Base-by-base conservation (phyloP, 2,888 invertebrate genomes). In the Amblyjoppa fuscipennis region DNA sequence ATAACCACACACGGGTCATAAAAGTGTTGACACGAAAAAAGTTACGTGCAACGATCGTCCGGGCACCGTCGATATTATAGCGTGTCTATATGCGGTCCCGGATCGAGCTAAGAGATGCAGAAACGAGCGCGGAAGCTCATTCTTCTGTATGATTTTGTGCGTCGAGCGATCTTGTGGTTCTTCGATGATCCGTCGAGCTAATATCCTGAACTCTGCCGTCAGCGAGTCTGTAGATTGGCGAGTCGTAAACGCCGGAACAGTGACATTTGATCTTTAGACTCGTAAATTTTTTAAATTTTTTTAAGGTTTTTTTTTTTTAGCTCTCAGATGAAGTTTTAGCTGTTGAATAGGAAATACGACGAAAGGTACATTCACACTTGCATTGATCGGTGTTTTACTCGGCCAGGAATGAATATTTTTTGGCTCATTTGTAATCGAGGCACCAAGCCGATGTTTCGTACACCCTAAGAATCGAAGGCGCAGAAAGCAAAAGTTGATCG, bases 21-120 rank as follows among this genome's bases (percentile, higher is more conserved):
- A 91, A 91, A 91, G 88, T 91, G 90, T 91, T 91, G 91, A 91
- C 91, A 89, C 86, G 85, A 81, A 81, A 49, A 89, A 90, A 90
- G 87, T 89, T 90, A 86, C 87, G 87, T 25, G 75, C 86, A 87
- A 89, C 87, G 78, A 81, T 79, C 59, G 34, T 64, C 25, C 71
- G 53, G 81, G 70, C 5, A 20, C 49, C 71, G 68, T 69, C 76
- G 78, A 86, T 84, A 85, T 69, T 59, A 25, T 59, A 28, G 3
- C 5, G 28, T 28, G 83, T 49, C 20, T 66, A 41, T 31, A 9
- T 20, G 4, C 28, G 56, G 28, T 38, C 25, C 28, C 16, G 49
- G 38, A 45, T 16, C 31, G n/a, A 11, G 51, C 16, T 34, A 7
- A 34, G 66, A 73, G 9, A 38, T 64, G 64, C 64, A 64, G 16